A percentile compares a stretch with the other conserved stretches of the same genome.
Evolutionary conservation across 2,888 invertebrate species (phyloP).

Genomic region (Exephanes ischioxanthus): DNA sequence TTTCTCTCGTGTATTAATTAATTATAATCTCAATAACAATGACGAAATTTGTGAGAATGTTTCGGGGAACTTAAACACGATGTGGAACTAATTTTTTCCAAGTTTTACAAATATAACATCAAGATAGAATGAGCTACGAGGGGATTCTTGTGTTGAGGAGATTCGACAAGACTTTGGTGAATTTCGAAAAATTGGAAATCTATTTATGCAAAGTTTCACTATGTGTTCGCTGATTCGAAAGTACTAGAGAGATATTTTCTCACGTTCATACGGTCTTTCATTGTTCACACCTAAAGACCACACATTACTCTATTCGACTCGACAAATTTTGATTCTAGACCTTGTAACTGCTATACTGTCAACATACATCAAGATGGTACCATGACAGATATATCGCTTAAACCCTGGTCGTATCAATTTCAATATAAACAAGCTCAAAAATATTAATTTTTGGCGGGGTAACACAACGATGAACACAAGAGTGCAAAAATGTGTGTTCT

Average conservation of each 20-base stretch:
- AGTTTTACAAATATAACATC: slow-evolving; percentile 60
- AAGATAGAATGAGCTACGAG: slow-evolving; percentile 57
- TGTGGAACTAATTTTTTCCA: slow-evolving; percentile 50
- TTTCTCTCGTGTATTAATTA: slow-evolving; percentile 33
- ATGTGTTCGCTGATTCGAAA: not conserved
- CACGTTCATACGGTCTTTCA: not conserved
- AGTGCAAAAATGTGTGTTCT: not conserved
- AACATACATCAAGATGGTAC: too few species aligned
- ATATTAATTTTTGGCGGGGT: too few species aligned
- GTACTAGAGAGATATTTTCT: not conserved
- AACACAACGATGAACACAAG: not conserved
- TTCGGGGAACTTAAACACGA: slow-evolving; percentile 42
- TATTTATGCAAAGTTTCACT: not conserved
- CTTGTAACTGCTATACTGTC: too few species aligned
- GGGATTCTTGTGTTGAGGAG: slow-evolving; percentile 10
- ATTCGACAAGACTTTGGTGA: slow-evolving; percentile 4
- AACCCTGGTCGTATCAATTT: not conserved
- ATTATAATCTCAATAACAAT: slow-evolving; percentile 37
- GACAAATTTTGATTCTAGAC: not conserved
- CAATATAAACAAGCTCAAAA: too few species aligned
- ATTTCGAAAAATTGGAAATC: slow-evolving; percentile 19
- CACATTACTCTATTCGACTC: not conserved
- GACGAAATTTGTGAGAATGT: slow-evolving; percentile 44
- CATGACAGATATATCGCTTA: not conserved
- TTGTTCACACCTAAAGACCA: not conserved